Evolutionary conservation across 2,113 vertebrate species (phyloP).

Genomic region (Rhagologus leucostigma): DNA sequence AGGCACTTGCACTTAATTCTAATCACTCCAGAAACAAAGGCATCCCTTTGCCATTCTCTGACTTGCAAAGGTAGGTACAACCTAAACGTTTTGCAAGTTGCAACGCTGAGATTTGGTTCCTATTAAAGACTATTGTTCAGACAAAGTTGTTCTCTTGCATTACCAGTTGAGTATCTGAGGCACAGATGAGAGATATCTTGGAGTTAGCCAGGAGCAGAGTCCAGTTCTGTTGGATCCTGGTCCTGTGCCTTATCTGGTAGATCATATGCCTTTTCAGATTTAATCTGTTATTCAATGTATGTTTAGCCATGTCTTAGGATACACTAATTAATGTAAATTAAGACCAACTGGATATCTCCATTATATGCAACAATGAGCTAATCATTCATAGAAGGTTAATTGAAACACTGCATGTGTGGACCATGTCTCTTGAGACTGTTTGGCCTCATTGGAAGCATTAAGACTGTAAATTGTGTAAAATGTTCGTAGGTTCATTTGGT

Average conservation of each 20-base stretch:
- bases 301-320: not conserved
- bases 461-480: not conserved
- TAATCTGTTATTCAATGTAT: not conserved
- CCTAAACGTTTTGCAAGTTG: not conserved
- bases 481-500: not conserved
- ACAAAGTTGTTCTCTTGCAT: not conserved
- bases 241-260: not conserved
- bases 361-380: slow-evolving; percentile 10
- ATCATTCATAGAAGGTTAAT: slow-evolving; percentile 14
- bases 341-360: not conserved
- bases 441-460: not conserved
- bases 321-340: not conserved
- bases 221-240: not conserved
- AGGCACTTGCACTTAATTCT: not conserved
- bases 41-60: not conserved
- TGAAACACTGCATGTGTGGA: not conserved
- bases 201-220: not conserved
- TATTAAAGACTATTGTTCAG: not conserved
- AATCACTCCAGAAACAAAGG: not conserved
- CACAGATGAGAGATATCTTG: not conserved
- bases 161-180: not conserved
- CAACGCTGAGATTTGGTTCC: not conserved
- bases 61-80: not conserved
- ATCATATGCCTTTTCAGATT: not conserved
- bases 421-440: not conserved